Base-by-base conservation (phyloP, 2,888 invertebrate species). In the Apomyelois bistriatella region DNA sequence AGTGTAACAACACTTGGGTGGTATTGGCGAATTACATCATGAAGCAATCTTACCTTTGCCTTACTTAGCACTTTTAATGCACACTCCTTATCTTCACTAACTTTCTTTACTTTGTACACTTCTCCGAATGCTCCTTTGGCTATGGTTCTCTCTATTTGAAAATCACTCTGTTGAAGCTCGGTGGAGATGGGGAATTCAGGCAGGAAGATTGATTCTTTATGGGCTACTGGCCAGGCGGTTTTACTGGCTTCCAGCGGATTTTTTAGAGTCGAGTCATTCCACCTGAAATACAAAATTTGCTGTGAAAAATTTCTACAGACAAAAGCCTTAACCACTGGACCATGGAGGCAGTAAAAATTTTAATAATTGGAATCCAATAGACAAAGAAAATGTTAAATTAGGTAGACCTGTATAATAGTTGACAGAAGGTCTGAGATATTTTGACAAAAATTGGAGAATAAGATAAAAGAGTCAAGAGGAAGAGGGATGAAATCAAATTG, bases 51-150 rank as follows among this genome's bases (percentile, higher is more conserved):
- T 71, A 95, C 95, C 92, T 94, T 94, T 43, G 94, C 92, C 85
- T 96, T 96, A 60, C 93, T 93, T 13, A 96, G 91, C 55, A 96
- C 94, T 93, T 98, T 98, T 63, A 98, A 91, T 50, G 98, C 98
- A 88, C 94, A 97, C 59, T 93, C 82, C 67, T 93, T 91, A 57
- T 92, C 88, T 54, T 93, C 92, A 63, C 92, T 92, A 52, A 92
- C 91, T 74, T 94, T 93, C 59, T 91, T 86, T 10, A 96, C 97
- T 91, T 95, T 95, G 70, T 95, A 95, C 3, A 98, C 98, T 82
- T 95, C 94, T 16, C 98, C 97, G 83, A 97, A 98, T 15, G 97
- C 95, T 58, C 98, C 98, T 72, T 93, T 94, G n/a, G 97, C 95
- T 73, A 98, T 94, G 56, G 94, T 92, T 61, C 94, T 92, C 49